Percentiles rank a stretch among this genome's conserved stretches.
These are phyloP conservation scores for Oreotrochilus melanogaster DNA, from an alignment of 2,113 vertebrate species.

Conservation along the genomic window DNA sequence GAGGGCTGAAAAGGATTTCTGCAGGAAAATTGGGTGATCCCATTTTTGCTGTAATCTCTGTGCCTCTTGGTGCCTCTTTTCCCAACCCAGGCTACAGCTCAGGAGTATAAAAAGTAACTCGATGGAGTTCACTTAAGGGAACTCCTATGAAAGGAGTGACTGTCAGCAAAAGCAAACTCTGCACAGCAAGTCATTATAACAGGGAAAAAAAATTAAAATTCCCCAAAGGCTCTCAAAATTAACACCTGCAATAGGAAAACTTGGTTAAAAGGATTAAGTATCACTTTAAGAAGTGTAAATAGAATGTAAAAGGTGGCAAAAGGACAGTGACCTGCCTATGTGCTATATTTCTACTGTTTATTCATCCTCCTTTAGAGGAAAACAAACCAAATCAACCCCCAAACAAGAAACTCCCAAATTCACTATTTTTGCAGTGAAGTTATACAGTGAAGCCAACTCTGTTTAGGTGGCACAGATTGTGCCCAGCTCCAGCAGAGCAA, in stretches of 20 bases:
- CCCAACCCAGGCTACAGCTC: neutral
- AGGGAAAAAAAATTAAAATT: neutral
- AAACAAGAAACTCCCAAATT: neutral
- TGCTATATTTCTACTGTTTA: neutral
- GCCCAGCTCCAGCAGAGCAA: neutral
- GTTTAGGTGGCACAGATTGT: neutral
- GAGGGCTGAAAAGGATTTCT: conserved; percentile 59
- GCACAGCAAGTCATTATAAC: neutral
- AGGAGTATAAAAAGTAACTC: neutral
- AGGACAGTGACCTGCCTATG: neutral
- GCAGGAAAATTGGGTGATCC: conserved; percentile 38
- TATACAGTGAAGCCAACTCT: neutral
- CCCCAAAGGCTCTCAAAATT: neutral
- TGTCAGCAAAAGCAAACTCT: neutral
- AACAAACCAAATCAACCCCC: neutral
- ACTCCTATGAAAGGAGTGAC: neutral
- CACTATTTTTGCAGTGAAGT: neutral
- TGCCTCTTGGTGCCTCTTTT: neutral
- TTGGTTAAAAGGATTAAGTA: neutral
- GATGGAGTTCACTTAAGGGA: neutral
- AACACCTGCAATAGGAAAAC: neutral
- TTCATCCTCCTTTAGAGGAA: neutral
- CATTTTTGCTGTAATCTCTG: conserved; percentile 12
- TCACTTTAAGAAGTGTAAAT: neutral
- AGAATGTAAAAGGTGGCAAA: neutral